A percentile compares a stretch with the other conserved stretches of the same genome.
Conservation (phyloP, 1,140 invertebrate genomes). For the Lucilia cuprina region DNA sequence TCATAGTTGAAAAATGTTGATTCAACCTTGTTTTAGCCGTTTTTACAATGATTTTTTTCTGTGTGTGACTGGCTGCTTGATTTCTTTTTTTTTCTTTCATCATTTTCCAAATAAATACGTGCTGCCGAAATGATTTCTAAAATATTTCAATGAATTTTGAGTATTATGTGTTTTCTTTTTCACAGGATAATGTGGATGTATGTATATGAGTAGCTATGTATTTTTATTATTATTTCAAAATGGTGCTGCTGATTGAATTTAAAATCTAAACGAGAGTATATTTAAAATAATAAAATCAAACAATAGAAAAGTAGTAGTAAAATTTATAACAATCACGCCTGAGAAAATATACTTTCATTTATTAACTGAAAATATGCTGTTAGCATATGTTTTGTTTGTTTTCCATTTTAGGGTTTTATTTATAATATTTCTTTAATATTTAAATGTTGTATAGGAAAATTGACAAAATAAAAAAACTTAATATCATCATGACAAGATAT, state of each 20-base stretch:
- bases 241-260: not conserved
- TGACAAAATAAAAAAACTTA: not conserved
- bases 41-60: no score
- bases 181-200: not conserved
- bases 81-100: not conserved
- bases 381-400: not conserved
- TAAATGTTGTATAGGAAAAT: not conserved
- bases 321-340: conserved; percentile 13
- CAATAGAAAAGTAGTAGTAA: not conserved
- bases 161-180: not conserved
- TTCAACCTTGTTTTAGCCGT: no score
- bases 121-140: not conserved
- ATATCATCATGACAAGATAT: not conserved
- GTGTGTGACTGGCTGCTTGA: not conserved
- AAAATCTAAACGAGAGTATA: not conserved
- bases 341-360: not conserved
- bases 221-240: not conserved
- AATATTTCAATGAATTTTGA: not conserved
- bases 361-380: not conserved
- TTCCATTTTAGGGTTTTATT: not conserved
- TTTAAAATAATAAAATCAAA: not conserved
- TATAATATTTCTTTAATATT: not conserved
- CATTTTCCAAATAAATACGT: not conserved
- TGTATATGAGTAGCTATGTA: not conserved
- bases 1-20: no score